Percentiles rank a stretch among this genome's conserved stretches.
These are phyloP conservation scores for Aphyosemion australe DNA, from an alignment of 2,113 vertebrate species.

Conservation along the genomic window DNA sequence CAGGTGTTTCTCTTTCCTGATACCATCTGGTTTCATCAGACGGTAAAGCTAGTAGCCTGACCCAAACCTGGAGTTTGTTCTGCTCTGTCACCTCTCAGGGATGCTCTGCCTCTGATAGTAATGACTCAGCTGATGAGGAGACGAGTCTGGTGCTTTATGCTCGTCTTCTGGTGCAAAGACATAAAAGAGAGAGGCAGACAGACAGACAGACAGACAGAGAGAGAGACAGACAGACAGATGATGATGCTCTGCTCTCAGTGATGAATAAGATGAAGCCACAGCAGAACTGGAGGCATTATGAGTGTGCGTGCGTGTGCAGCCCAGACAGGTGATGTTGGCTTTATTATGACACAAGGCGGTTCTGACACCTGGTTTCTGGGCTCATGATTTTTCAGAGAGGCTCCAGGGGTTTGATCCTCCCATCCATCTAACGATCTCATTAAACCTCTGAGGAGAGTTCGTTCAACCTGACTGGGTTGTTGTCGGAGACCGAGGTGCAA, in stretches of 20 bases:
- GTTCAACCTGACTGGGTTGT: neutral
- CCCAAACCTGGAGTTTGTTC: neutral
- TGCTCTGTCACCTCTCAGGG: neutral
- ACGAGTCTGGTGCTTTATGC: slow-evolving; percentile 8
- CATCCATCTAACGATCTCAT: no score
- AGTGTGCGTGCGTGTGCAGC: slow-evolving; percentile 10
- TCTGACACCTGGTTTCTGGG: slow-evolving; percentile 14
- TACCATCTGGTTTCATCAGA: no score
- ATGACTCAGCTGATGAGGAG: neutral
- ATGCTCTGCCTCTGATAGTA: neutral
- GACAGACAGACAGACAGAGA: neutral
- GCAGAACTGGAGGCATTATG: no score
- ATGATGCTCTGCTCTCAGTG: slow-evolving; percentile 20
- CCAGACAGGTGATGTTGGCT: slow-evolving; percentile 5
- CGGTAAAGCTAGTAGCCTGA: neutral
- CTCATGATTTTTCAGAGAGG: neutral
- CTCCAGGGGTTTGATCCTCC: neutral
- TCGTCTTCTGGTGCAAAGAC: neutral
- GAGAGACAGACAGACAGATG: no score
- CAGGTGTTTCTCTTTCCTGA: no score
- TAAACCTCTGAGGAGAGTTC: neutral
- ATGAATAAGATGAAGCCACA: no score
- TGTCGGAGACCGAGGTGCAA: neutral
- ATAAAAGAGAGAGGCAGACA: no score
- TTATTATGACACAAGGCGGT: slow-evolving; percentile 25